Evolutionary conservation across 1,140 invertebrate species (phyloP).

Genomic region (Muscidifurax raptorellus): DNA sequence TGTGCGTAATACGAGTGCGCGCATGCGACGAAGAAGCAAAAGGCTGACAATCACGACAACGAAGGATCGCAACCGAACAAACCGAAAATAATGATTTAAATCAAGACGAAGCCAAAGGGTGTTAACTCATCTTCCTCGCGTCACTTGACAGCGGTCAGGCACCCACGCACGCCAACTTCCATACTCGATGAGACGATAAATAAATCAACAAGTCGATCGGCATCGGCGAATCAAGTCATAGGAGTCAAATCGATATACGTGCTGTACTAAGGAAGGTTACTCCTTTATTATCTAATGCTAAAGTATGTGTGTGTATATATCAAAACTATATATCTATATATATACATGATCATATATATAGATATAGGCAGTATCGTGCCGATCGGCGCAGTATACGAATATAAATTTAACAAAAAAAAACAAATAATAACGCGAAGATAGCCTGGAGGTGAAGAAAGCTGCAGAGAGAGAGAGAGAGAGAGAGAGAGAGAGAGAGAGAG

Average conservation of each 20-base stretch:
- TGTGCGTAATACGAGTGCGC: not conserved
- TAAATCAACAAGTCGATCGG: not conserved
- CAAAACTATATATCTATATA: conserved; percentile 29
- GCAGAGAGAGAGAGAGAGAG: conserved; percentile 30
- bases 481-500: conserved; percentile 23
- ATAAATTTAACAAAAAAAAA: conserved; percentile 28
- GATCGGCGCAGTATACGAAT: conserved; percentile 46
- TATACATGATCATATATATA: conserved; percentile 36
- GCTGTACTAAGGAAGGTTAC: not conserved
- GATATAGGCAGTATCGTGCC: not conserved
- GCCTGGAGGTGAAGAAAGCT: conserved; percentile 20
- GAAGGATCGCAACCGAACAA: conserved; percentile 35
- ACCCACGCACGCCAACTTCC: not conserved
- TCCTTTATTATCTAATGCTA: conserved; percentile 33
- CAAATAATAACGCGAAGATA: conserved; percentile 2
- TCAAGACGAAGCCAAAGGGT: conserved; percentile 29
- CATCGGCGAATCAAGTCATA: not conserved
- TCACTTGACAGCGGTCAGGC: not conserved
- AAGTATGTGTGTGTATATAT: conserved; percentile 10
- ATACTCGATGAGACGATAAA: not conserved
- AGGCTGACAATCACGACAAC: conserved; percentile 47
- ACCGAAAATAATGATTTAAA: not conserved
- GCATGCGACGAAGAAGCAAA: conserved; percentile 5
- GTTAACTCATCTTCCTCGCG: conserved; percentile 15
- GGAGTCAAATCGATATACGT: not conserved